Evolutionary conservation across 2,113 vertebrate genomes (phyloP), one percentile per base, ranked within the genome.

Genomic region (Bos taurus): DNA sequence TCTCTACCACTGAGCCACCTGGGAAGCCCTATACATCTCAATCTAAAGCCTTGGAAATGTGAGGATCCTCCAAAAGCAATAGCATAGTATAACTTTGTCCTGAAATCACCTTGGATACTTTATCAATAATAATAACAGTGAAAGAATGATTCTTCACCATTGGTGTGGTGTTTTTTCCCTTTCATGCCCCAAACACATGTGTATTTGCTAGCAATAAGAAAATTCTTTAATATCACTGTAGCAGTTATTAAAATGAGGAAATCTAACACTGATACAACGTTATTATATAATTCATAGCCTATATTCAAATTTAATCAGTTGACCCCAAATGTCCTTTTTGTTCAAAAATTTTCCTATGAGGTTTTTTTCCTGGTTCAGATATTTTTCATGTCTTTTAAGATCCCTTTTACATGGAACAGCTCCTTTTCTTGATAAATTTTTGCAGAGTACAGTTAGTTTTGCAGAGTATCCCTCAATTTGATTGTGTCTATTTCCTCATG

Each of bases 271-370:
- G 33, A 95, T 48, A 21, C 3, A 52, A 64, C 8, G 30, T 33
- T 67, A 52, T 36, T 54, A 85, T 64, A 19, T 52, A 97, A 67
- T 43, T 60, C 3, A 16, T 77, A 81, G 48, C 88, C 9, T 14
- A 21, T 88, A 95, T 60, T 95, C 64, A 88, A 93, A 59, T 54
- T n/a, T 86, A 93, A 67, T 93, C 30, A 46, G 7, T 77, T 97
- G 67, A 90, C 1, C 28, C 15, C 33, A 82, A 77, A 71, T 88
- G 19, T 86, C 4, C 2, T 48, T 94, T 92, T 94, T 67, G 9
- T 60, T n/a, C 14, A 43, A 89, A 98, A 94, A 67, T 56, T 60
- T 25, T 82, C 67, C 30, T 71, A 23, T 33, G 48, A 25, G 28
- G 40, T 57, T 60, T 36, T 36, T 15, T 50, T 36, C 46, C n/a